These are phyloP conservation scores for Danaus plexippus DNA, from an alignment of 1,140 invertebrate genomes.

Conservation along the genomic window DNA sequence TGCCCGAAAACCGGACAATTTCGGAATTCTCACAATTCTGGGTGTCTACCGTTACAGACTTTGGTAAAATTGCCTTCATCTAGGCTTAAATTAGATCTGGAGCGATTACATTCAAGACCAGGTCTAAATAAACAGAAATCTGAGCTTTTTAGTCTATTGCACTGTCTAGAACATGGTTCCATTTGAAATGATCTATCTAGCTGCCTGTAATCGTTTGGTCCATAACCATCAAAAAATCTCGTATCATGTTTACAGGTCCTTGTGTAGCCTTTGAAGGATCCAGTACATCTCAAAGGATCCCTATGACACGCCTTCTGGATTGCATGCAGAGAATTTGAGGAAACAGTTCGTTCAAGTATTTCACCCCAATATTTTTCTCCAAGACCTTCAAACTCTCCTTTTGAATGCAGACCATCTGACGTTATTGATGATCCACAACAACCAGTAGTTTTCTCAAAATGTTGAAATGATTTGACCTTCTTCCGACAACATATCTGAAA, in stretches of 20 bases:
- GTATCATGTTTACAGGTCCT: conserved; percentile 53
- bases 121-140: conserved; percentile 66
- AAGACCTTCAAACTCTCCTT: conserved; percentile 77
- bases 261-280: conserved; percentile 65
- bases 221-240: conserved; percentile 64
- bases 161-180: conserved; percentile 62
- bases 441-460: conserved; percentile 61
- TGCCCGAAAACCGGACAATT: conserved; percentile 68
- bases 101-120: conserved; percentile 55
- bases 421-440: conserved; percentile 64
- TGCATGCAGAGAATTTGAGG: conserved; percentile 77
- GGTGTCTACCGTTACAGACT: conserved; percentile 63
- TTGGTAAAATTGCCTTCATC: conserved; percentile 68
- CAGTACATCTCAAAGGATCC: conserved; percentile 56
- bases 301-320: conserved; percentile 74
- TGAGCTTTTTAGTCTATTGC: conserved; percentile 57
- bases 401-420: conserved; percentile 65
- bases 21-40: conserved; percentile 70
- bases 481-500: conserved; percentile 61
- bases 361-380: conserved; percentile 86
- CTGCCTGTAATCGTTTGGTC: conserved; percentile 58
- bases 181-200: conserved; percentile 66
- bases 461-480: conserved; percentile 50
- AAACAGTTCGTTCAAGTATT: conserved; percentile 80
- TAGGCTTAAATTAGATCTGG: conserved; percentile 66